These are phyloP conservation scores for Zonitis immaculata DNA, from an alignment of 2,888 invertebrate species.

Conservation along the genomic window DNA sequence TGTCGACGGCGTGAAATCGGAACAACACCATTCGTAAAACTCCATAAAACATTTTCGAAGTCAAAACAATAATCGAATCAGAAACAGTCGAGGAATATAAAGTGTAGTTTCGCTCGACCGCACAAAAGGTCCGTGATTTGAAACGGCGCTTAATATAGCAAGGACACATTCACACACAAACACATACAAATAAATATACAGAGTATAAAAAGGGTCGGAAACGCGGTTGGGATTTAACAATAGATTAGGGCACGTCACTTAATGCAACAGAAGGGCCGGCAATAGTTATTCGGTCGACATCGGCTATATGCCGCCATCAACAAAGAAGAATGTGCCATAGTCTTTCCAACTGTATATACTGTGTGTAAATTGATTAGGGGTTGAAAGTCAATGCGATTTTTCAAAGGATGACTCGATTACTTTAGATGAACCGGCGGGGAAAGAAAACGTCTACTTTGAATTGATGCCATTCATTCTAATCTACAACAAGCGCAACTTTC, in stretches of 20 bases:
- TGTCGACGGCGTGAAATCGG: constrained; percentile 16
- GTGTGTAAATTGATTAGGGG: constrained; percentile 37
- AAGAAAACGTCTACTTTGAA: no score
- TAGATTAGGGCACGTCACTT: constrained; percentile 32
- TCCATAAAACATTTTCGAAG: constrained; percentile 21
- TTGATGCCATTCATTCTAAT: constrained; percentile 36
- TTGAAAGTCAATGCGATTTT: constrained; percentile 33
- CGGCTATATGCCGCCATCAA: constrained; percentile 23
- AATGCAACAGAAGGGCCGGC: constrained; percentile 7
- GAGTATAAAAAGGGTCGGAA: constrained; percentile 28
- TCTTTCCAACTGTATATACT: constrained; percentile 25
- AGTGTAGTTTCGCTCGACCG: constrained; percentile 28
- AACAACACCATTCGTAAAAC: constrained; percentile 4
- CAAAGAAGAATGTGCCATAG: constrained; percentile 28
- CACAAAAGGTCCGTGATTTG: constrained; percentile 28
- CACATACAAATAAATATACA: constrained; percentile 12
- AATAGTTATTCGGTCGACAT: constrained; percentile 4
- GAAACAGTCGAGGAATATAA: constrained; percentile 26
- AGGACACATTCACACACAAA: constrained; percentile 5
- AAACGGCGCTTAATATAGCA: constrained; percentile 24
- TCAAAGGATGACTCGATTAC: constrained; percentile 39
- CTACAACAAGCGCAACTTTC: constrained; percentile 27
- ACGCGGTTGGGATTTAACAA: constrained; percentile 29
- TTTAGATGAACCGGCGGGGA: constrained; percentile 20
- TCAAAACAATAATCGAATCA: constrained; percentile 27